Percentiles rank a stretch among this genome's conserved stretches.
These are phyloP conservation scores for Halcyon leucocephala DNA, from an alignment of 2,797 vertebrate genomes.

Conservation along the genomic window DNA sequence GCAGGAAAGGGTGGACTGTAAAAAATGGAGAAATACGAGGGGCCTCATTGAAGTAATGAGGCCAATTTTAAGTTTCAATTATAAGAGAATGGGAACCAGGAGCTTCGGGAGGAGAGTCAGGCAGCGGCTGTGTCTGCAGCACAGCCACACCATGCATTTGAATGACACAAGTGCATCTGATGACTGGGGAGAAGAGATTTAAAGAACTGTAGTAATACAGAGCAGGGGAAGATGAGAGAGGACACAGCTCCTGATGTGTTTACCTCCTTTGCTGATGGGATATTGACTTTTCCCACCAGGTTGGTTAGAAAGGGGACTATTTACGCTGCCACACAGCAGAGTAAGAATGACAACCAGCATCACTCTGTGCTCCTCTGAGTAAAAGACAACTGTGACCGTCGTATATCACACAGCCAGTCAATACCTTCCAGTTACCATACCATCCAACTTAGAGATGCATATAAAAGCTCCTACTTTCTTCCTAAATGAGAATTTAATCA, in stretches of 20 bases:
- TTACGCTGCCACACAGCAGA: slow-evolving; percentile 83
- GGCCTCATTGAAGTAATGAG: slow-evolving; percentile 53
- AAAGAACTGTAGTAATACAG: slow-evolving; percentile 75
- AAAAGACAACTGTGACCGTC: slow-evolving; percentile 77
- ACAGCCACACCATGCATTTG: slow-evolving; percentile 69
- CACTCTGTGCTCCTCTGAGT: slow-evolving; percentile 75
- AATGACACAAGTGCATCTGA: slow-evolving; percentile 79
- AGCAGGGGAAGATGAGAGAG: slow-evolving; percentile 81
- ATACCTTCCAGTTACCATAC: slow-evolving; percentile 71
- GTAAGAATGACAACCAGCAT: slow-evolving; percentile 82
- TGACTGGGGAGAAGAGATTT: slow-evolving; percentile 78
- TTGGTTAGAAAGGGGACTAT: slow-evolving; percentile 87
- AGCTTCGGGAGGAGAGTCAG: slow-evolving; percentile 48
- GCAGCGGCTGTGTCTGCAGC: slow-evolving; percentile 27
- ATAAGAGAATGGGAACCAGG: slow-evolving; percentile 53
- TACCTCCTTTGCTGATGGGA: slow-evolving; percentile 86
- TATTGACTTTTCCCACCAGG: slow-evolving; percentile 90
- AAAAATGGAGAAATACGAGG: neutral
- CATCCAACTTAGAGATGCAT: slow-evolving; percentile 72
- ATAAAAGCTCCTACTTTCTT: slow-evolving; percentile 74
- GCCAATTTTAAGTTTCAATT: slow-evolving; percentile 78
- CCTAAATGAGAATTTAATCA: slow-evolving; percentile 74
- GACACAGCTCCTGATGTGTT: slow-evolving; percentile 84
- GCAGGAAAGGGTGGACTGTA: slow-evolving; percentile 23
- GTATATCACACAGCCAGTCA: slow-evolving; percentile 75